A percentile compares a stretch with the other conserved stretches of the same genome.
These are phyloP conservation scores for Erinaceus europaeus DNA, from an alignment of 2,113 vertebrate genomes.

Conservation along the genomic window DNA sequence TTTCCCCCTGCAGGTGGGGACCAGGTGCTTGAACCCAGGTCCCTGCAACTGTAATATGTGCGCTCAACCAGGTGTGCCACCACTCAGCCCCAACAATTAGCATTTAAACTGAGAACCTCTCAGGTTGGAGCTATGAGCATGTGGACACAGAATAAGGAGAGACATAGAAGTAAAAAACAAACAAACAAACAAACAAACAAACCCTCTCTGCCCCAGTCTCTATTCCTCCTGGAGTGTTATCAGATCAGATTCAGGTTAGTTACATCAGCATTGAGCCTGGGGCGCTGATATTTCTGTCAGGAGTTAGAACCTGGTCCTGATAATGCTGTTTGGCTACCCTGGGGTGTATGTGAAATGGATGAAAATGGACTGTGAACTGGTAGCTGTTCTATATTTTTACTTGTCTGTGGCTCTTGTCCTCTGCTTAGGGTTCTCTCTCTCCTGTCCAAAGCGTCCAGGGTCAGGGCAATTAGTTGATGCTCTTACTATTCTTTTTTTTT, in stretches of 20 bases:
- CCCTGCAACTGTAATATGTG: too few species aligned
- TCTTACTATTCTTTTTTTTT: not conserved
- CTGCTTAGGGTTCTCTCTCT: not conserved
- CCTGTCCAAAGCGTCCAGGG: not conserved
- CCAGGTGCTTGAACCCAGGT: too few species aligned
- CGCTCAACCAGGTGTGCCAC: too few species aligned
- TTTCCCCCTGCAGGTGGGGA: too few species aligned
- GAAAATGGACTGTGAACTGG: constrained; percentile 17
- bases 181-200: too few species aligned
- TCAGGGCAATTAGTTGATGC: not conserved
- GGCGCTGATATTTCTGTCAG: constrained; percentile 18
- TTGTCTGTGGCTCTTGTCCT: not conserved
- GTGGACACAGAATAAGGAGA: constrained; percentile 40
- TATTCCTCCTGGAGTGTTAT: not conserved
- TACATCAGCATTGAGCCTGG: not conserved
- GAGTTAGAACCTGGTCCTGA: not conserved
- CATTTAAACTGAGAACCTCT: not conserved
- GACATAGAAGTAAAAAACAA: not conserved
- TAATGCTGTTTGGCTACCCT: not conserved
- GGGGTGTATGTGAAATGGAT: not conserved
- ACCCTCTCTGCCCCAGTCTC: not conserved
- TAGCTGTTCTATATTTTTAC: constrained; percentile 26
- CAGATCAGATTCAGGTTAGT: constrained; percentile 33
- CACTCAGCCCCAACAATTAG: too few species aligned
- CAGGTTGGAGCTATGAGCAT: not conserved